A percentile compares a stretch with the other conserved stretches of the same genome.
Evolutionary conservation across 2,888 invertebrate genomes (phyloP).

Genomic region (Notodonta dromedarius): DNA sequence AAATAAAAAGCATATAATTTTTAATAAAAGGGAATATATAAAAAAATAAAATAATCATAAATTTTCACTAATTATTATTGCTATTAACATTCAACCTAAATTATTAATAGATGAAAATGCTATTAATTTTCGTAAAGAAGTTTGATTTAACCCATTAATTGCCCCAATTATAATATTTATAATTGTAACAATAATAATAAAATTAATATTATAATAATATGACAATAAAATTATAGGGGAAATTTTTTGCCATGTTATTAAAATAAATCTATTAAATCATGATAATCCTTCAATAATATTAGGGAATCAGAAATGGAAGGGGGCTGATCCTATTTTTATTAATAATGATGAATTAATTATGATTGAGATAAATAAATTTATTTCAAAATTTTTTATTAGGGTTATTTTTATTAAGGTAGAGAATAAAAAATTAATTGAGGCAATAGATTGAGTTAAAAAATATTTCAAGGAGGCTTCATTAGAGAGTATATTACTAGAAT

Average conservation of each 20-base stretch:
- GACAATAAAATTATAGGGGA: constrained; percentile 83
- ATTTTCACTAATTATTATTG: constrained; percentile 73
- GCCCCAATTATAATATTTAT: constrained; percentile 76
- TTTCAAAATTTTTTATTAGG: constrained; percentile 61
- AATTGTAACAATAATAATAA: constrained; percentile 73
- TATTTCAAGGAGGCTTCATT: constrained; percentile 85
- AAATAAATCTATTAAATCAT: constrained; percentile 82
- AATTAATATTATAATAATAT: constrained; percentile 70
- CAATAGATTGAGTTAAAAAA: constrained; percentile 84
- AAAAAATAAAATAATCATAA: constrained; percentile 75
- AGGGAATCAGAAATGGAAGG: constrained; percentile 85
- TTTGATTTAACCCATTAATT: constrained; percentile 82
- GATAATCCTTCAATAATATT: constrained; percentile 84
- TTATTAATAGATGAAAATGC: constrained; percentile 87
- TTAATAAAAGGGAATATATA: constrained; percentile 73
- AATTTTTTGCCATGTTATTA: constrained; percentile 87
- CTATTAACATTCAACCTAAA: constrained; percentile 82
- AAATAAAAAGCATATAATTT: constrained; percentile 74
- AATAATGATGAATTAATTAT: constrained; percentile 72
- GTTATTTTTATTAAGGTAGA: constrained; percentile 69
- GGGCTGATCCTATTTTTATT: constrained; percentile 84
- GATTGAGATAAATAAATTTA: constrained; percentile 53
- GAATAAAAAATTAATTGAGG: constrained; percentile 82
- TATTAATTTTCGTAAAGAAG: constrained; percentile 83
- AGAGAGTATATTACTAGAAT: constrained; percentile 72